Evolutionary conservation across 2,797 vertebrate species (phyloP), one percentile per base, ranked within the genome.

Genomic region (Ciconia nigra): DNA sequence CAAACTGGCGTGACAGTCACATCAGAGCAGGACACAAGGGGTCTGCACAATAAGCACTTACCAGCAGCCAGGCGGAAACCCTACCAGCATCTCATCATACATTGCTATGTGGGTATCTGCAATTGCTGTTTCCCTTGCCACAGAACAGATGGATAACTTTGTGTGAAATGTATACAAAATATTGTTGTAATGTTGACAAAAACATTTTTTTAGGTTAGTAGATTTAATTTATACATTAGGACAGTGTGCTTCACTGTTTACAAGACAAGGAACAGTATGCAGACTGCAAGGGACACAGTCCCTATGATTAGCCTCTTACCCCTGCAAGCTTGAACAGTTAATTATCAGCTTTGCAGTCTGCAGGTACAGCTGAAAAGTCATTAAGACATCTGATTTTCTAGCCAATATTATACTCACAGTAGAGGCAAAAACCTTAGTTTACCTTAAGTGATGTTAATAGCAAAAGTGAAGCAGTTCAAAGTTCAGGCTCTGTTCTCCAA

Each of bases 281-380:
- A 84, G 55, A 44, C 46, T 52, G 37, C 1, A 2, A 71, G 91
- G 37, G 29, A 39, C 41, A 70, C 42, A 46, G 46, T 67, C 33
- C 35, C 69, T 81, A 1, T 51, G 52, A 87, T 82, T 82, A 90
- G 24, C 18, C 13, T 79, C 28, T 86, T 63, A 59, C 10, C 24
- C 55, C 61, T 85, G 52, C 65, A 71, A 87, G 57, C 41, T 61
- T 61, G 14, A 93, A 74, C 15, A 15, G 44, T 41, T 89, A 87
- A 93, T 83, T 70, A 86, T 21, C 72, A 81, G 79, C 51, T 93
- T 81, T 65, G 33, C 17, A 61, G 13, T 33, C 82, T 86, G 57
- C 72, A 93, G 57, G 63, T 85, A 59, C 9, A 83, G 47, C 42
- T 54, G 69, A 78, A 80, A 92, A 91, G 15, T 47, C 21, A 5